These are phyloP conservation scores for Polyploca ridens DNA, from an alignment of 2,888 invertebrate genomes.

Conservation along the genomic window DNA sequence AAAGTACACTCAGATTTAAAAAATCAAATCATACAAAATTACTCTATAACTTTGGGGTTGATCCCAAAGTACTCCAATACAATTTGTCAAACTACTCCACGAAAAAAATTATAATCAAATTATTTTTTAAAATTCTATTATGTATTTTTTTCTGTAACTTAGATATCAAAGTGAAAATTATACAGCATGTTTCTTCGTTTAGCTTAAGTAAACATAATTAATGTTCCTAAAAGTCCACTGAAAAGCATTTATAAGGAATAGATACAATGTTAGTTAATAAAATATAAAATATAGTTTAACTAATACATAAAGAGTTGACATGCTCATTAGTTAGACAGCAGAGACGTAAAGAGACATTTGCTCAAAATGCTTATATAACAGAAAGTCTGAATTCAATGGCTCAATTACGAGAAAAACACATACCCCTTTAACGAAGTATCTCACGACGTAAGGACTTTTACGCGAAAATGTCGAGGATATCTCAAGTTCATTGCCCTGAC, in stretches of 20 bases:
- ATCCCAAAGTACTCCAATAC: too few relatives aligned
- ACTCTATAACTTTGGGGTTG: too few relatives aligned
- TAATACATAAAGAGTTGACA: not conserved
- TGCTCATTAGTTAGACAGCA: not conserved
- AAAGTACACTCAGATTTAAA: too few relatives aligned
- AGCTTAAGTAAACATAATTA: not conserved
- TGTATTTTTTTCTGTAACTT: too few relatives aligned
- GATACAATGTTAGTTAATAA: not conserved
- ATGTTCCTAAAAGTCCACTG: not conserved
- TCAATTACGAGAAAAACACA: slow-evolving; percentile 35
- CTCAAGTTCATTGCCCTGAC: slow-evolving; percentile 39
- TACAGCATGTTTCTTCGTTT: not conserved
- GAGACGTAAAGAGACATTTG: slow-evolving; percentile 19
- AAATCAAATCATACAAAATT: too few relatives aligned
- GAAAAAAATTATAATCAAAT: too few relatives aligned
- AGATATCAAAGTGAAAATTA: not conserved
- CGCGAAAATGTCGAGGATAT: slow-evolving; percentile 32
- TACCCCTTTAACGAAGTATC: slow-evolving; percentile 20
- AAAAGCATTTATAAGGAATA: not conserved
- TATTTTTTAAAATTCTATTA: too few relatives aligned
- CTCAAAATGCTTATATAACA: slow-evolving; percentile 24
- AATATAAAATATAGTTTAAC: not conserved
- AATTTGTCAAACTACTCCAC: too few relatives aligned
- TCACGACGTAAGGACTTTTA: slow-evolving; percentile 34
- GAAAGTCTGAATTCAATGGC: slow-evolving; percentile 30